A percentile compares a stretch with the other conserved stretches of the same genome.
phyloP scores from a whole-genome alignment of 2,888 invertebrate species.

The Ectemnius continuus region DNA sequence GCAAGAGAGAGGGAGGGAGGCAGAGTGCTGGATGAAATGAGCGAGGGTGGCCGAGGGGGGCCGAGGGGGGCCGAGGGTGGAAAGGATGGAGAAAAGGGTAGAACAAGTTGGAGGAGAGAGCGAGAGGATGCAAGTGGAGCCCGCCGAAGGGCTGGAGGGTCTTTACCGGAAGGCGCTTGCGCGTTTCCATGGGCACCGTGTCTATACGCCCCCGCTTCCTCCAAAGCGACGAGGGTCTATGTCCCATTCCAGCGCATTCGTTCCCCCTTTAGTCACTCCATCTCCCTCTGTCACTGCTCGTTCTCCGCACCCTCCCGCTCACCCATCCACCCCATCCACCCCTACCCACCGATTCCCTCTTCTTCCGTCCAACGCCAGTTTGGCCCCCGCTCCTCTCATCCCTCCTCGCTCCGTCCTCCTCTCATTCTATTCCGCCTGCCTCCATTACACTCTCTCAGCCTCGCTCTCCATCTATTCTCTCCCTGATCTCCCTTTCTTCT shows the following conservation, averaged over 20 bases:
- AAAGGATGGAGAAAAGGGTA: conserved; percentile 36
- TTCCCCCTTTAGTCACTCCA: conserved; percentile 68
- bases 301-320: conserved; percentile 57
- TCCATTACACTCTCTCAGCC: background rate
- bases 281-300: conserved; percentile 71
- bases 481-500: conserved; percentile 23
- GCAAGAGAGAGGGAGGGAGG: conserved; percentile 13
- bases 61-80: conserved; percentile 25
- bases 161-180: conserved; percentile 68
- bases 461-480: conserved; percentile 27
- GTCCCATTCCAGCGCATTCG: conserved; percentile 64
- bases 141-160: conserved; percentile 71
- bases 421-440: conserved; percentile 25
- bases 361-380: conserved; percentile 17
- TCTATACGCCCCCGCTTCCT: conserved; percentile 73
- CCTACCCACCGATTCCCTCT: conserved; percentile 14
- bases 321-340: conserved; percentile 52
- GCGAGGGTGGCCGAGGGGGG: conserved; percentile 26
- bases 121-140: conserved; percentile 44
- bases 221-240: conserved; percentile 54
- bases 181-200: conserved; percentile 77
- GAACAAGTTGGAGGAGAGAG: conserved; percentile 18
- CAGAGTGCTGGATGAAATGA: conserved; percentile 20
- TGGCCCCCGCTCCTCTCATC: conserved; percentile 37
- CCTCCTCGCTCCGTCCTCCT: conserved; percentile 35